Conservation (phyloP, 2,797 vertebrate species). For the Enoplosus armatus region DNA sequence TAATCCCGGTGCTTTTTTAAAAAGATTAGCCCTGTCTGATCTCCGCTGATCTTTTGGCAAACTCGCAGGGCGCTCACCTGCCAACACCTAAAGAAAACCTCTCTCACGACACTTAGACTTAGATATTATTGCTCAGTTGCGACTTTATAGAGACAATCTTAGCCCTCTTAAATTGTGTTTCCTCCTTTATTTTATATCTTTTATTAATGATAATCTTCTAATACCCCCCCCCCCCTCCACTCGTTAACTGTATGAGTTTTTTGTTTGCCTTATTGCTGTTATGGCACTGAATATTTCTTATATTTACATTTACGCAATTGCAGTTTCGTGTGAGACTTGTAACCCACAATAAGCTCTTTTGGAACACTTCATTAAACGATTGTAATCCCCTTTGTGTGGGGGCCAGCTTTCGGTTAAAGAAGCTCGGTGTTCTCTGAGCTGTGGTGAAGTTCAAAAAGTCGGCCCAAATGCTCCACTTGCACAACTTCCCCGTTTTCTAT, state of each 20-base stretch:
- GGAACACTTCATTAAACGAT: not conserved
- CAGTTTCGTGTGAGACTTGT: not conserved
- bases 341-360: not conserved
- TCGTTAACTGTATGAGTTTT: not conserved
- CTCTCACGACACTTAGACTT: not conserved
- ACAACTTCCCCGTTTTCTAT: conserved; percentile 16
- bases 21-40: conserved; percentile 66
- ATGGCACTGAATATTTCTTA: not conserved
- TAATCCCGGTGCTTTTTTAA: conserved; percentile 69
- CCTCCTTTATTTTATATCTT: not conserved
- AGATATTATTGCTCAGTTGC: not conserved
- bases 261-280: no score
- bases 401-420: not conserved
- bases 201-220: not conserved
- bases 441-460: conserved; percentile 43
- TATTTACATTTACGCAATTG: not conserved
- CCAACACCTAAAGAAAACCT: conserved; percentile 17
- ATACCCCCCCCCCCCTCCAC: no score
- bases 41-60: conserved; percentile 62
- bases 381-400: not conserved
- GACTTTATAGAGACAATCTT: not conserved
- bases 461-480: not conserved
- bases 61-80: conserved; percentile 60
- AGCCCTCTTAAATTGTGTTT: not conserved
- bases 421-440: not conserved